Evolutionary conservation across 2,888 invertebrate species (phyloP), one percentile per base, ranked within the genome.

Genomic region (Prosopocoilus inquinatus): DNA sequence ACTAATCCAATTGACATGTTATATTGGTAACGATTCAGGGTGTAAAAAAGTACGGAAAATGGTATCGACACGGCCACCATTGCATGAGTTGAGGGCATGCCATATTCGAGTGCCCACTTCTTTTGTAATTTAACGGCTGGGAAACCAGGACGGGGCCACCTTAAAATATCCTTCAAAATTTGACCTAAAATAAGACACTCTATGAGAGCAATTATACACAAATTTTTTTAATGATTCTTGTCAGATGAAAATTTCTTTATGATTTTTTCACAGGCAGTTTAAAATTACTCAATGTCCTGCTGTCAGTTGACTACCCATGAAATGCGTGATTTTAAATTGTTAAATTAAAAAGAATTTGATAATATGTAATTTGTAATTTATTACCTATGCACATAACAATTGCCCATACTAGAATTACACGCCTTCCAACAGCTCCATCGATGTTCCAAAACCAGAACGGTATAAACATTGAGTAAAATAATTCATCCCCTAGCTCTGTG

Each of bases 361-460:
- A 12, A 9, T 9, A 9, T 12, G n/a, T 36, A 43, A 44, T 33
- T 32, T 55, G 44, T 39, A 52, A 66, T 75, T 13, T n/a, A 20
- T 78, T 77, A 90, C 91, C 93, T 71, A 90, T 85, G 67, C 90
- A 91, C 92, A 93, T 92, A 52, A 88, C 82, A 55, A 89, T 80
- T 20, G 89, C 84, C 93, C 93, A 93, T 13, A 92, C 87, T 8
- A 91, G 79, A 9, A 92, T 86, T 12, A 94, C 87, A 74, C 92
- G 81, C 64, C 95, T 80, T 9, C 91, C 91, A 2, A 94, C 90
- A 28, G 88, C 89, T 13, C 90, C 90, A 78, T 95, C 95, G 55
- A 95, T 83, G 76, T 95, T 96, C 95, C 95, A 96, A 72, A 94
- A 90, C 89, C 93, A 92, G 75, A 93, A 93, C 1, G 95, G 93